These are phyloP conservation scores for Noctua comes DNA, from an alignment of 2,888 invertebrate species.

Conservation along the genomic window DNA sequence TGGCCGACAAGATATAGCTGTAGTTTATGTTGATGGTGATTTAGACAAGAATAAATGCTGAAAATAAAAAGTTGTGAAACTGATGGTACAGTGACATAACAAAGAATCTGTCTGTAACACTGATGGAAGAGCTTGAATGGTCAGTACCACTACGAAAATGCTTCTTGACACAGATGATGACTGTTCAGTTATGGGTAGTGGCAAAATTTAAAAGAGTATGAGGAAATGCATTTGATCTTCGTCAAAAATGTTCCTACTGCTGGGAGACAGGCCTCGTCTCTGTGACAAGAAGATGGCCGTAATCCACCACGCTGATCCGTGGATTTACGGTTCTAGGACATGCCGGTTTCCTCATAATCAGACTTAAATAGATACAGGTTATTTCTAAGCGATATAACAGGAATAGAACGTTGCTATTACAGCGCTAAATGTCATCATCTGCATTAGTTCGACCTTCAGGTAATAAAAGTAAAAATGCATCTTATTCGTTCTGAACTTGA, in stretches of 20 bases:
- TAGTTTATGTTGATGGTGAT: conserved; percentile 30
- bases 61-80: not conserved
- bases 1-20: conserved; percentile 37
- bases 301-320: not conserved
- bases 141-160: no score
- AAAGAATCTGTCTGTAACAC: not conserved
- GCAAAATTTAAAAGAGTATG: not conserved
- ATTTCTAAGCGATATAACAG: not conserved
- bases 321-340: not conserved
- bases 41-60: conserved; percentile 9
- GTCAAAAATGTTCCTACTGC: not conserved
- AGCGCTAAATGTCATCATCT: conserved; percentile 33
- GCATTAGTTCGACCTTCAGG: conserved; percentile 27
- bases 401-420: not conserved
- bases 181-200: not conserved
- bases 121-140: not conserved
- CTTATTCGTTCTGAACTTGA: conserved; percentile 48
- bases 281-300: not conserved
- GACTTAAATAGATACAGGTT: not conserved
- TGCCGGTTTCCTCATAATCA: not conserved
- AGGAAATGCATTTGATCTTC: not conserved
- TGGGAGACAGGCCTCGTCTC: no score
- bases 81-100: not conserved
- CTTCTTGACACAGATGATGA: not conserved
- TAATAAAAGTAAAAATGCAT: conserved; percentile 35